A percentile compares a stretch with the other conserved stretches of the same genome.
These are phyloP conservation scores for Nothobranchius furzeri DNA, from an alignment of 2,113 vertebrate species.

Conservation along the genomic window DNA sequence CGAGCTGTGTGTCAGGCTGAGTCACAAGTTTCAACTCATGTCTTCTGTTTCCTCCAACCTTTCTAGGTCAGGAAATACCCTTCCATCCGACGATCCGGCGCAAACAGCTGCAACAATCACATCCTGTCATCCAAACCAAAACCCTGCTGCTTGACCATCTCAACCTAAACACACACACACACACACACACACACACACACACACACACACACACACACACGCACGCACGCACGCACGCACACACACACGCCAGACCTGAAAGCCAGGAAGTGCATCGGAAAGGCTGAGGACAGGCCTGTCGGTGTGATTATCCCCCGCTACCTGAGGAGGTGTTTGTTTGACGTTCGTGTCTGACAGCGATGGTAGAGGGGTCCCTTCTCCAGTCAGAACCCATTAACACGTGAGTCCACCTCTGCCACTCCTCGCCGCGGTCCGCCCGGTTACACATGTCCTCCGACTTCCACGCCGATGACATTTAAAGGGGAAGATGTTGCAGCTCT, in stretches of 20 bases:
- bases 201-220: conserved; percentile 2
- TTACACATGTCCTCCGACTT: conserved; percentile 71
- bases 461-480: conserved; percentile 68
- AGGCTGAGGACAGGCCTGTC: conserved; percentile 84
- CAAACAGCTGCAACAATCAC: conserved; percentile 14
- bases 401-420: conserved; percentile 77
- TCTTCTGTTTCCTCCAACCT: conserved; percentile 32
- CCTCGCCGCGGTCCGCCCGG: conserved; percentile 9
- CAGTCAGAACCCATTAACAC: conserved; percentile 84
- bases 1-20: conserved; percentile 31
- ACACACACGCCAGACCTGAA: neutral
- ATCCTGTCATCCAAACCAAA: conserved; percentile 22
- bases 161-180: conserved; percentile 3
- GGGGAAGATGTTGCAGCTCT: conserved; percentile 49
- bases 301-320: conserved; percentile 83
- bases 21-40: conserved; percentile 42
- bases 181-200: conserved; percentile 12
- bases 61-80: conserved; percentile 62
- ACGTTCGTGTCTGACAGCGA: conserved; percentile 84
- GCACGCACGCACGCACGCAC: conserved; percentile 19
- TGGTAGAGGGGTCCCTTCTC: conserved; percentile 77
- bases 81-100: conserved; percentile 6
- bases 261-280: conserved; percentile 60
- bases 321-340: conserved; percentile 89
- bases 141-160: conserved; percentile 24